These are phyloP conservation scores for Mustelus asterias DNA, from an alignment of 2,113 vertebrate species.

Conservation along the genomic window DNA sequence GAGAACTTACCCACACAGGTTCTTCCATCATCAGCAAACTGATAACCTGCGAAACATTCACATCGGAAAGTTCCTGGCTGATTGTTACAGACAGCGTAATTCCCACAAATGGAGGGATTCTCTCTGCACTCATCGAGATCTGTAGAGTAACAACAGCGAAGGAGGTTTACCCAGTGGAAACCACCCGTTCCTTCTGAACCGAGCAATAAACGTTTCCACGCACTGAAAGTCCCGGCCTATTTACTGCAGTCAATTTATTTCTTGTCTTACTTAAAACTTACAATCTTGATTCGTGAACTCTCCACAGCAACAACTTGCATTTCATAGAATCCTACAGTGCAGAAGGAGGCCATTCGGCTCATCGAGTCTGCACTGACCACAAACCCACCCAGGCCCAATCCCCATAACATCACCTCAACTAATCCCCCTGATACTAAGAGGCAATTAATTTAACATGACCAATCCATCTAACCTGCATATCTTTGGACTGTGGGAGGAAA, in stretches of 20 bases:
- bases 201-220: background rate
- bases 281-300: background rate
- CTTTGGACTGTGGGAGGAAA: no score
- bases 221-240: background rate
- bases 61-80: constrained; percentile 88
- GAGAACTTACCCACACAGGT: constrained; percentile 73
- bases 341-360: no score
- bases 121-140: constrained; percentile 83
- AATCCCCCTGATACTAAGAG: no score
- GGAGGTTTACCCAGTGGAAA: background rate
- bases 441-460: no score
- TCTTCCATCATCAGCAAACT: constrained; percentile 64
- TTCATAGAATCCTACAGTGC: background rate
- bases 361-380: no score
- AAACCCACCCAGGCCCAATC: no score
- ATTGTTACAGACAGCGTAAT: constrained; percentile 75
- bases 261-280: background rate
- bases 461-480: no score
- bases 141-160: constrained; percentile 43
- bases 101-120: constrained; percentile 63
- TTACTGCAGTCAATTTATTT: background rate
- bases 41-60: constrained; percentile 76
- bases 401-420: no score
- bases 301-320: background rate
- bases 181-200: background rate